A percentile compares a stretch with the other conserved stretches of the same genome.
Evolutionary conservation across 2,113 vertebrate genomes (phyloP).

Genomic region (Coregonus clupeaformis): DNA sequence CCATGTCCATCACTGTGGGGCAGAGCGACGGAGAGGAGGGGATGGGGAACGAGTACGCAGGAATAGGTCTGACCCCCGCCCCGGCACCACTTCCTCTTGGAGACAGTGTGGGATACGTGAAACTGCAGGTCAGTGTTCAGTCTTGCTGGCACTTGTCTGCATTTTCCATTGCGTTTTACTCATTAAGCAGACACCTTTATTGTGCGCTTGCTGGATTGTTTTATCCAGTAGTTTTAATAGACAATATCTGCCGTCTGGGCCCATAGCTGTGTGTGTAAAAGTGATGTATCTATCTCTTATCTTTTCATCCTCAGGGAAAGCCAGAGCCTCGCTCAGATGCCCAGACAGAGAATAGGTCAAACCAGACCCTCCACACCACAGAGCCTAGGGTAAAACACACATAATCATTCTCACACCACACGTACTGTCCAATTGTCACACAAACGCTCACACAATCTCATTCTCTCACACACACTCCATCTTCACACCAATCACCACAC

Average conservation of each 20-base stretch:
- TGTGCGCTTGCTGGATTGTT: too few species aligned
- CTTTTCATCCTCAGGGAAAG: conserved; percentile 67
- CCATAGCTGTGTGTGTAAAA: neutral
- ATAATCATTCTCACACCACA: conserved; percentile 11
- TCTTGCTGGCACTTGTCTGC: neutral
- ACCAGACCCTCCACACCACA: conserved; percentile 54
- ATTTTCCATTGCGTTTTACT: neutral
- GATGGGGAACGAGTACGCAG: conserved; percentile 83
- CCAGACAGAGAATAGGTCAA: conserved; percentile 62
- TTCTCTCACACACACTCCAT: neutral
- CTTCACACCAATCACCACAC: neutral
- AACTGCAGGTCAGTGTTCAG: conserved; percentile 69
- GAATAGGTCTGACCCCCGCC: conserved; percentile 77
- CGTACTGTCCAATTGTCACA: neutral
- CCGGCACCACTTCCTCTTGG: conserved; percentile 60
- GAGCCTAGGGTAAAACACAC: conserved; percentile 65
- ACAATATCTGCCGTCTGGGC: too few species aligned
- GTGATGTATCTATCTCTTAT: conserved; percentile 1
- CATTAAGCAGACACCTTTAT: too few species aligned
- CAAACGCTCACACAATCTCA: neutral
- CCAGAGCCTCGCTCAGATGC: conserved; percentile 63
- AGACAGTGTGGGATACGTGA: conserved; percentile 78
- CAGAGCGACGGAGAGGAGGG: conserved; percentile 64
- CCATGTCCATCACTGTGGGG: conserved; percentile 53
- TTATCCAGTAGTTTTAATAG: too few species aligned